Evolutionary conservation across 2,797 vertebrate genomes (phyloP).

Genomic region (Tauraco hartlaubi): DNA sequence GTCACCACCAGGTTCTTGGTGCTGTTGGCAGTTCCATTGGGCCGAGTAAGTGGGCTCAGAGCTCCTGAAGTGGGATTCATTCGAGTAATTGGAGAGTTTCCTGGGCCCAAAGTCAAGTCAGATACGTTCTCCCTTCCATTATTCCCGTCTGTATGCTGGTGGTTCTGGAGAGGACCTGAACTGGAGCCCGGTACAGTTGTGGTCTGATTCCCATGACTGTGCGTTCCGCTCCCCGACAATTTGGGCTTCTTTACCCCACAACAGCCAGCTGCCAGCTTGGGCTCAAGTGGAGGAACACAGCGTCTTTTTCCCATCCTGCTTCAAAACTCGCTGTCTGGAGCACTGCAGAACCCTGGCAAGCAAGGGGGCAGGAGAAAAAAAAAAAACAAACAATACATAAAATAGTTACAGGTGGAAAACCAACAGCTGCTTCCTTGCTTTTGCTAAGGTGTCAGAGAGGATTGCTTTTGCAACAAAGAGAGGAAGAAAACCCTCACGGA

Average conservation of each 20-base stretch:
- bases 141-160: constrained; percentile 85
- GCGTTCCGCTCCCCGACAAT: constrained; percentile 83
- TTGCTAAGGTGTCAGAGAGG: not conserved
- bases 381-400: not conserved
- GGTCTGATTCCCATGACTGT: constrained; percentile 83
- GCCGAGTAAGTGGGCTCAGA: constrained; percentile 83
- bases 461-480: not conserved
- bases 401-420: constrained; percentile 30
- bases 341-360: constrained; percentile 81
- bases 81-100: constrained; percentile 83
- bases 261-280: constrained; percentile 88
- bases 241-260: constrained; percentile 89
- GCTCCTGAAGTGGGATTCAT: constrained; percentile 86
- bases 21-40: constrained; percentile 85
- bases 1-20: constrained; percentile 88
- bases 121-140: constrained; percentile 84
- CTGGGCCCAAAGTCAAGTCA: constrained; percentile 85
- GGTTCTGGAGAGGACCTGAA: constrained; percentile 87
- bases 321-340: constrained; percentile 76
- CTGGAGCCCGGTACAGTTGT: constrained; percentile 82
- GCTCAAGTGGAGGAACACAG: constrained; percentile 87
- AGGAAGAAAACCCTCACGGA: not conserved
- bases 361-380: not conserved
- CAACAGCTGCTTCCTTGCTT: not conserved
- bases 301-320: constrained; percentile 90